Evolutionary conservation across 1,140 invertebrate genomes (phyloP), one percentile per base, ranked within the genome.

Genomic region (Tenebrio molitor): DNA sequence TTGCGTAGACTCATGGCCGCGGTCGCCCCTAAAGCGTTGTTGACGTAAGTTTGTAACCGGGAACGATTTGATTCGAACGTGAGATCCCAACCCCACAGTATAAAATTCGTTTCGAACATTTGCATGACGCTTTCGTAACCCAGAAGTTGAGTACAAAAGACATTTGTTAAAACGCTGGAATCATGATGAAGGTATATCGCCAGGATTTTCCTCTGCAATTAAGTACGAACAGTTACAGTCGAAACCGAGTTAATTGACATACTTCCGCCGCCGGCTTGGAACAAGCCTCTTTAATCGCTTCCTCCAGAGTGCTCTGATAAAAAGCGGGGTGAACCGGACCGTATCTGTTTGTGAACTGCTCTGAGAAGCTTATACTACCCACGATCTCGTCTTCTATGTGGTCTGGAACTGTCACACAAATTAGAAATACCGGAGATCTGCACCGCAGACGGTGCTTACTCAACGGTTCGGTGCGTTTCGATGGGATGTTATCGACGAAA

Each of bases 101-200:
- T 85, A 85, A 97, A 98, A 86, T 97, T 96, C 21, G 89, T 89
- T 62, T 91, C 90, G 23, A 98, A 87, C 72, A 92, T 92, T 83
- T 95, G 92, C 53, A 97, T 89, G 53, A 98, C 91, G 44, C 92
- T 92, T 81, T 97, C 95, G 77, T 91, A 92, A 82, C 95, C 95
- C 68, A 98, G 86, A 65, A 97, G 86, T 83, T 98, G 94, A 66
- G 95, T 96, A 85, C 96, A 98, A 88, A 98, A 99, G 72, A 98
- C 95, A 85, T 99, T 97, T 44, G 95, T 91, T 73, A 96, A 86
- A 58, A 98, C 95, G 78, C 95, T 97, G 25, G 89, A 90, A 84
- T 98, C 96, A 83, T 98, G 95, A 82, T 99, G 96, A 16, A 98
- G 87, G 86, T 98, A 99, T 44, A 99, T 89, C 12, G 94, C 96